Percentiles rank a stretch among this genome's conserved stretches.
phyloP scores from a whole-genome alignment of 2,888 invertebrate species.

The Leptinotarsa haldemani region DNA sequence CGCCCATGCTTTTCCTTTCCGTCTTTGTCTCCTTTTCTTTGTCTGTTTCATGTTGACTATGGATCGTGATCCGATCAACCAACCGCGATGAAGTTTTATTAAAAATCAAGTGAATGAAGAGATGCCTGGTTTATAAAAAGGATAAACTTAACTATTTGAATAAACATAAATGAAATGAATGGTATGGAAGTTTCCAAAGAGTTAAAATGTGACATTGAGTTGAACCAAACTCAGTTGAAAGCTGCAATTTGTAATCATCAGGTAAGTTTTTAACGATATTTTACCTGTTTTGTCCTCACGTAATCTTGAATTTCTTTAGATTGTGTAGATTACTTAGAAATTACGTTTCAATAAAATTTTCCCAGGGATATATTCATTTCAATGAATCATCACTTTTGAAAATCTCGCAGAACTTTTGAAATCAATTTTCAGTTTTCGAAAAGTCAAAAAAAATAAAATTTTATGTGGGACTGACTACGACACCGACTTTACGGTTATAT shows the following conservation, averaged over 20 bases:
- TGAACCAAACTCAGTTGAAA: constrained; percentile 63
- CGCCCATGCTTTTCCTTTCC: constrained; percentile 2
- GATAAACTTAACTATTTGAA: background rate
- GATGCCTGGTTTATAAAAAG: constrained; percentile 8
- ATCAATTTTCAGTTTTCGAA: constrained; percentile 15
- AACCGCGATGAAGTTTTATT: constrained; percentile 17
- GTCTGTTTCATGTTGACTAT: constrained; percentile 16
- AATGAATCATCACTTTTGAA: background rate
- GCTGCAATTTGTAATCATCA: constrained; percentile 65
- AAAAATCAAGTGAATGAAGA: constrained; percentile 5
- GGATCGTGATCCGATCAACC: constrained; percentile 18
- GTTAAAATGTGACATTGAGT: constrained; percentile 61
- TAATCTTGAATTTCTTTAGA: constrained; percentile 28
- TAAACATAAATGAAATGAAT: constrained; percentile 50
- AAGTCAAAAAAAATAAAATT: constrained; percentile 38
- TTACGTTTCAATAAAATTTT: background rate
- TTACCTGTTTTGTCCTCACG: constrained; percentile 47
- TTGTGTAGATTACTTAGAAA: background rate
- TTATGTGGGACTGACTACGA: constrained; percentile 6
- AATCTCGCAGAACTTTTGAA: constrained; percentile 6
- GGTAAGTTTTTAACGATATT: constrained; percentile 58
- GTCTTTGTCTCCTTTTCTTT: constrained; percentile 4
- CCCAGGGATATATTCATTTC: background rate
- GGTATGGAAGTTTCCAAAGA: constrained; percentile 63
- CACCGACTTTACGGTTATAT: constrained; percentile 23